Percentiles rank a stretch among this genome's conserved stretches.
Conservation (phyloP, 2,113 vertebrate species). For the Delphinus delphis region DNA sequence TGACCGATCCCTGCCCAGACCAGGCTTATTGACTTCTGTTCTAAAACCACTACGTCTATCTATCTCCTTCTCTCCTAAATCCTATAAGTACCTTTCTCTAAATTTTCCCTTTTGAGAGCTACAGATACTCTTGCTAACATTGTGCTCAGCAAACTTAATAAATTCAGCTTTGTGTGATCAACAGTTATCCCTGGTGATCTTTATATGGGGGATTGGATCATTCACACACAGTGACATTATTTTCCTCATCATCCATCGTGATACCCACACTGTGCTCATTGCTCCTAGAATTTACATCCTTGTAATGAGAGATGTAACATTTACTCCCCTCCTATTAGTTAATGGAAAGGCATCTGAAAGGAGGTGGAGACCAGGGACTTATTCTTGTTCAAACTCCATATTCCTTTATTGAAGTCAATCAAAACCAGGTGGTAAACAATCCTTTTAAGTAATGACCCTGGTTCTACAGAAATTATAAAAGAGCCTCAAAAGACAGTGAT, state of each 20-base stretch:
- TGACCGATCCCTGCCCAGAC: neutral
- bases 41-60: neutral
- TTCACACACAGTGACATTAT: neutral
- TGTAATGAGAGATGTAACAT: neutral
- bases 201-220: neutral
- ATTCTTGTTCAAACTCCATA: neutral
- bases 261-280: neutral
- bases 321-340: neutral
- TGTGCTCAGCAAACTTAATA: neutral
- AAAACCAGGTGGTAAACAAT: neutral
- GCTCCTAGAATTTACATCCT: neutral
- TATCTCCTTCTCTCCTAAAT: neutral
- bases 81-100: neutral
- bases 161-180: neutral
- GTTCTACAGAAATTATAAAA: neutral
- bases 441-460: neutral
- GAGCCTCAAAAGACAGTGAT: neutral
- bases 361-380: neutral
- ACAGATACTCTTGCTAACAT: neutral
- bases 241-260: neutral
- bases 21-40: neutral
- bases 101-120: neutral
- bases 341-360: neutral
- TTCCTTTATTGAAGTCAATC: neutral
- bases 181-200: neutral